phyloP scores from a whole-genome alignment of 2,113 vertebrate genomes.

The Chiloscyllium plagiosum region DNA sequence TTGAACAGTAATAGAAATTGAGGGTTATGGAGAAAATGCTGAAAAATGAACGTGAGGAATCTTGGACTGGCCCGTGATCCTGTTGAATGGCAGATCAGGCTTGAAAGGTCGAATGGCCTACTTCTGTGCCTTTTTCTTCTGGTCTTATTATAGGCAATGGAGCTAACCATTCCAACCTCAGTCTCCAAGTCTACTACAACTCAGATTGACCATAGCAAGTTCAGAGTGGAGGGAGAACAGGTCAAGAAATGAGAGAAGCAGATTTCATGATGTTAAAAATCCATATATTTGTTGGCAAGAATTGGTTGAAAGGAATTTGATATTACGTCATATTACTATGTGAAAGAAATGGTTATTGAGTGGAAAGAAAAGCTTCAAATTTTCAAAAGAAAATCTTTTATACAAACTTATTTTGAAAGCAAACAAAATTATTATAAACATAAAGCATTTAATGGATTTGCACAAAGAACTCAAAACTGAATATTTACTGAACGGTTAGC shows the following conservation, averaged over 20 bases:
- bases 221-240: neutral
- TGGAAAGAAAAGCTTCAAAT: neutral
- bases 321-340: neutral
- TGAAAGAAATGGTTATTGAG: neutral
- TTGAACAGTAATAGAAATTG: no score
- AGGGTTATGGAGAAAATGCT: no score
- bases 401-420: neutral
- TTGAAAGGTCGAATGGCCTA: no score
- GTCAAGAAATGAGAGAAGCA: neutral
- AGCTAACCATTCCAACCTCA: no score
- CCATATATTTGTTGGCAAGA: neutral
- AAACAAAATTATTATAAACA: neutral
- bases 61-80: no score
- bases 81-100: no score
- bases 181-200: neutral
- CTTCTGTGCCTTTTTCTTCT: no score
- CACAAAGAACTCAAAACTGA: neutral
- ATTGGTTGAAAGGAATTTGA: neutral
- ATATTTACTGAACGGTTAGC: neutral
- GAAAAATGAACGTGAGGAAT: no score
- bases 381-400: neutral
- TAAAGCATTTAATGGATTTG: no score
- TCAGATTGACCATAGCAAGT: neutral
- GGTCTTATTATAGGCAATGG: no score
- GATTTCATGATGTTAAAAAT: neutral